Evolutionary conservation across 2,113 vertebrate species (phyloP).

Genomic region (Motacilla tschutschensis): DNA sequence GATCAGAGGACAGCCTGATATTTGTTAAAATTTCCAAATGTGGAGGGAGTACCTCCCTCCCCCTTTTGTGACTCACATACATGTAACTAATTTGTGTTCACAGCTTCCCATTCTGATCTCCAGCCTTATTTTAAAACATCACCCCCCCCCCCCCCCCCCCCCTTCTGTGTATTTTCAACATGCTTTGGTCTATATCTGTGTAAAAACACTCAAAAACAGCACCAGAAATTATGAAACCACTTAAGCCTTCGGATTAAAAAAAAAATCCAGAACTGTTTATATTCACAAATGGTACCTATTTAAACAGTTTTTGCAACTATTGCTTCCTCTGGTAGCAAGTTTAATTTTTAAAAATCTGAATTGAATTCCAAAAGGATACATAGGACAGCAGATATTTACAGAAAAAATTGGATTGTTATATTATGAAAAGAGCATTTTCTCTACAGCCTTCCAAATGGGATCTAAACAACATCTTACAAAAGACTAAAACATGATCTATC

Average conservation of each 20-base stretch:
- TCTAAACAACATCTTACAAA: constrained; percentile 53
- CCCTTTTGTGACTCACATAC: neutral
- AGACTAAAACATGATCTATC: constrained; percentile 39
- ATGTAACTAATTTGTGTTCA: neutral
- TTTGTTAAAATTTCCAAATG: constrained; percentile 22
- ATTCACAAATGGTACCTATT: constrained; percentile 51
- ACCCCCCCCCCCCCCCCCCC: neutral
- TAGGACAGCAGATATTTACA: constrained; percentile 62
- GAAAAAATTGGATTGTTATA: constrained; percentile 28
- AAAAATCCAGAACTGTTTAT: constrained; percentile 35
- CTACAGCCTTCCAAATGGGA: constrained; percentile 28
- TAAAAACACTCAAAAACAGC: neutral
- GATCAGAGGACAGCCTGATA: neutral
- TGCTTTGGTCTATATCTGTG: constrained; percentile 29
- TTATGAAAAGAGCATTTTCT: constrained; percentile 47
- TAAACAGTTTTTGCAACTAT: constrained; percentile 47
- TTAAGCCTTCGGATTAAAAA: neutral
- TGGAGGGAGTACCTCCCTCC: neutral
- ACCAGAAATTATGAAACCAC: constrained; percentile 35
- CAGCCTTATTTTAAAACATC: neutral
- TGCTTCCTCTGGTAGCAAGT: constrained; percentile 54
- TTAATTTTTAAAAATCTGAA: neutral
- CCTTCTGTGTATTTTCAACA: neutral
- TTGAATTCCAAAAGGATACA: constrained; percentile 57
- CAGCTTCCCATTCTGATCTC: neutral